Base-by-base conservation (phyloP, 53 echinoderm and acorn worm species). In the Henricia sp. region DNA sequence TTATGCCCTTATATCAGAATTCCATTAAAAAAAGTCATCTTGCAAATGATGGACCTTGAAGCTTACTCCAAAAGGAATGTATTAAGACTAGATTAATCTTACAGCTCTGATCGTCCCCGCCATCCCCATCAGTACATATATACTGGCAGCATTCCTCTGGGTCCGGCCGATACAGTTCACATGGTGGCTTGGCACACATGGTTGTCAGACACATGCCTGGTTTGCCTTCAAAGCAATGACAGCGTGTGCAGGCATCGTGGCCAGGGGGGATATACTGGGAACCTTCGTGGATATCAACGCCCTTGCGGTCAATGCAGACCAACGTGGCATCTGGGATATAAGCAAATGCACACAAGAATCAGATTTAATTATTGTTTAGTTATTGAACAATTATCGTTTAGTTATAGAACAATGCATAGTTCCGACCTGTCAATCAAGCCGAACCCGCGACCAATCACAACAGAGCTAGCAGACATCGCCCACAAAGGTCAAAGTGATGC, bases 101-200 rank as follows among this genome's bases (percentile, higher is more conserved):
- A 41, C 69, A 12, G 44, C 62, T 14, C 14, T 62, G 62, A 14
- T 63, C 64, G 24, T 57, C 77, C 0, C 42, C 77, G 20, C 60
- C 68, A 11, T 90, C 88, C 53, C 65, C 74, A 6, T 92, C 88
- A 3, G 86, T 73, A 59, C 97, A 96, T 16, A 68, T 85, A 65
- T 90, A 94, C 40, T 84, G 77, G 77, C 97, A 96, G 69, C 97
- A 96, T 30, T 88, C 82, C 12, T 90, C 85, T 0, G 85, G 84
- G 50, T 94, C 87, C 6, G 84, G 88, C 34, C 72, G 70, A 64
- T 65, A 96, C 23, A 70, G 68, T 43, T 83, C 44, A 72, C 97
- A 96, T 39, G 62, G 87, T 2, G 97, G 97, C 70, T 90, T 85
- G 11, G 88, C 92, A 42, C 97, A 96, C 43, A 70, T 55, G 10